phyloP scores from a whole-genome alignment of 2,797 vertebrate genomes.

The Xiphophorus birchmanni region DNA sequence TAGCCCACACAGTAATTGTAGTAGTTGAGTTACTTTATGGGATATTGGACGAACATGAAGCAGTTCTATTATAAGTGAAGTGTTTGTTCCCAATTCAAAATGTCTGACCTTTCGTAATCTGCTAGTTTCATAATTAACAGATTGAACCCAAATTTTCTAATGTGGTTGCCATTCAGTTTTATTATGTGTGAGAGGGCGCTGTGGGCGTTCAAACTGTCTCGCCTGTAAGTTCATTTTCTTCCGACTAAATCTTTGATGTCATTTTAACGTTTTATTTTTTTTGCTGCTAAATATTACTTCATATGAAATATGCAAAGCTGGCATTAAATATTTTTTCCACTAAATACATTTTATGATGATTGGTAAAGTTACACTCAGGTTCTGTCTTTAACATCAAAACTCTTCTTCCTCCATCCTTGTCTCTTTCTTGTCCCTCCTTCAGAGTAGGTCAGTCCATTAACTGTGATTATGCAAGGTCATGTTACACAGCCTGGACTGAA shows the following conservation, averaged over 20 bases:
- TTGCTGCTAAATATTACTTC: not conserved
- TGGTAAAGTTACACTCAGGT: slow-evolving; percentile 25
- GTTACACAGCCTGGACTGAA: slow-evolving; percentile 49
- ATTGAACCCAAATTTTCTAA: slow-evolving; percentile 40
- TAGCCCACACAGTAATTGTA: not conserved
- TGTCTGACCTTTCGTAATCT: slow-evolving; percentile 35
- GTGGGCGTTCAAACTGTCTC: slow-evolving; percentile 30
- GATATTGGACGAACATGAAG: slow-evolving; percentile 5
- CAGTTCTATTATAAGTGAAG: slow-evolving; percentile 11
- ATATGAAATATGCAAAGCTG: not conserved
- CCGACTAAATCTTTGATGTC: not conserved
- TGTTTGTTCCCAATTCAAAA: slow-evolving; percentile 39
- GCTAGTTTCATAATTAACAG: slow-evolving; percentile 18
- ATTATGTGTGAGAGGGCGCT: slow-evolving; percentile 16
- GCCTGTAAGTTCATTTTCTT: slow-evolving; percentile 18
- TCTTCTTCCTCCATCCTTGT: slow-evolving; percentile 22
- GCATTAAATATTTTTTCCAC: not conserved
- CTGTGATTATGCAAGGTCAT: slow-evolving; percentile 47
- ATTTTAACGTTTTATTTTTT: not conserved
- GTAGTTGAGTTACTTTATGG: slow-evolving; percentile 17
- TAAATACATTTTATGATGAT: slow-evolving; percentile 6
- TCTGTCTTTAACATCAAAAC: slow-evolving; percentile 23
- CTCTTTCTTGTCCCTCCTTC: slow-evolving; percentile 30
- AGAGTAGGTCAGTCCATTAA: slow-evolving; percentile 63
- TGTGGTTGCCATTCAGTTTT: slow-evolving; percentile 32